Conservation (phyloP, 2,113 vertebrate species). For the Pelecanoides urinatrix region DNA sequence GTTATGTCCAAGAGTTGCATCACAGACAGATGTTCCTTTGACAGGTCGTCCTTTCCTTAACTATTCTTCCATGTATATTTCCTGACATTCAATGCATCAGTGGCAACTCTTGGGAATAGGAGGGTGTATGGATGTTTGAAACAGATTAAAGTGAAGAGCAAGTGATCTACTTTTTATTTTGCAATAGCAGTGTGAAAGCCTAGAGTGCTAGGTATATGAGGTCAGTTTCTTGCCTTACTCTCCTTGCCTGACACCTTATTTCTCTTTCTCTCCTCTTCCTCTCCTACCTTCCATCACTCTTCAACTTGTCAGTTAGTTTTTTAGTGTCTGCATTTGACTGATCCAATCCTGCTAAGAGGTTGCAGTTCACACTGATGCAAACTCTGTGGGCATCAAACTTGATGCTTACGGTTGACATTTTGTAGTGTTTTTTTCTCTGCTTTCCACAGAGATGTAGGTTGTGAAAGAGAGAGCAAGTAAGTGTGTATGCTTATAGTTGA, state of each 20-base stretch:
- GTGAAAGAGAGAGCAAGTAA: conserved; percentile 16
- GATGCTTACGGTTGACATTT: not conserved
- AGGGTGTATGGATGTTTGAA: not conserved
- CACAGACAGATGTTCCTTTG: conserved; percentile 42
- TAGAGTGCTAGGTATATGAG: not conserved
- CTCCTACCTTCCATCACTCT: not conserved
- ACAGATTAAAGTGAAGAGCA: conserved; percentile 9
- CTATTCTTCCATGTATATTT: not conserved
- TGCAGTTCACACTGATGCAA: not conserved
- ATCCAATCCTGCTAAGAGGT: not conserved
- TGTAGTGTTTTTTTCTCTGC: not conserved
- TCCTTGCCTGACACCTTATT: not conserved
- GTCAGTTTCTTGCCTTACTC: not conserved
- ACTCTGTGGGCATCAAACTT: not conserved
- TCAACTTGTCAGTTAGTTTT: not conserved
- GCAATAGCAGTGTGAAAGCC: not conserved
- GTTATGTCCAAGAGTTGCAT: not conserved
- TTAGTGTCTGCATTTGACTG: not conserved
- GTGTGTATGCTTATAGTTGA: not conserved
- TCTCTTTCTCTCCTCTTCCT: not conserved
- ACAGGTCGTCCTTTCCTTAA: not conserved
- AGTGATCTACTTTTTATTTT: not conserved
- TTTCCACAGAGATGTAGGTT: not conserved
- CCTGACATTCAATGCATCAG: not conserved
- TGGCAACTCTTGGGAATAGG: conserved; percentile 4